phyloP scores from a whole-genome alignment of 1,140 invertebrate genomes.

The Anoplophora glabripennis region DNA sequence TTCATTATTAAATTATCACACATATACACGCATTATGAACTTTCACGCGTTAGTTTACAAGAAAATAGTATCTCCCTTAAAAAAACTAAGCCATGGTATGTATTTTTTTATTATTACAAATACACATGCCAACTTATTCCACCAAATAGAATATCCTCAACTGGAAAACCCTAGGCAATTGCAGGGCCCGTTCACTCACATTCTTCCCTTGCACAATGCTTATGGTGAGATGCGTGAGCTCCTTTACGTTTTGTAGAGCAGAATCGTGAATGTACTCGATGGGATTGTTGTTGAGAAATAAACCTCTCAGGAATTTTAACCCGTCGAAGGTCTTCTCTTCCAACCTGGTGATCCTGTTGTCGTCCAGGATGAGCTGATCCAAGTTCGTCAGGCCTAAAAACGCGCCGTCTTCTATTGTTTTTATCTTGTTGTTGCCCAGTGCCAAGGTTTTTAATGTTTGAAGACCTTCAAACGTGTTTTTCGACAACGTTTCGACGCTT shows the following conservation, averaged over 20 bases:
- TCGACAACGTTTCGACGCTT: background rate
- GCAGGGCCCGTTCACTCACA: conserved; percentile 2
- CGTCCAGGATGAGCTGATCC: conserved; percentile 9
- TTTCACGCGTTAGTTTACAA: too few relatives aligned
- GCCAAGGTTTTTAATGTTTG: conserved; percentile 12
- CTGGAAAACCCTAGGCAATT: background rate
- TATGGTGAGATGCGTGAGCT: conserved; percentile 5
- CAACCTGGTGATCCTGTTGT: conserved; percentile 5
- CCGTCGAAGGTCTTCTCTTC: conserved; percentile 12
- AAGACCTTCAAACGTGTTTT: conserved; percentile 7
- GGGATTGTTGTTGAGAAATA: too few relatives aligned
- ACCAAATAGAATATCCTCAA: conserved; percentile 9
- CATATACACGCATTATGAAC: too few relatives aligned
- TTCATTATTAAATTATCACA: too few relatives aligned
- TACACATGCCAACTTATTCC: background rate
- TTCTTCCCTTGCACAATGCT: conserved; percentile 12
- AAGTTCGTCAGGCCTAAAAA: conserved; percentile 3
- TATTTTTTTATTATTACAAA: too few relatives aligned
- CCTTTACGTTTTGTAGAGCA: conserved; percentile 3
- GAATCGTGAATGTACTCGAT: background rate
- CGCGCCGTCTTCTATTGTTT: conserved; percentile 9
- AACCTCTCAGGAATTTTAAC: too few relatives aligned
- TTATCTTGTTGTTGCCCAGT: conserved; percentile 13
- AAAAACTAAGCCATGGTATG: too few relatives aligned
- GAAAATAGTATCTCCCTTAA: too few relatives aligned